Evolutionary conservation across 2,797 vertebrate genomes (phyloP).

Genomic region (Eurystomus glaucurus): DNA sequence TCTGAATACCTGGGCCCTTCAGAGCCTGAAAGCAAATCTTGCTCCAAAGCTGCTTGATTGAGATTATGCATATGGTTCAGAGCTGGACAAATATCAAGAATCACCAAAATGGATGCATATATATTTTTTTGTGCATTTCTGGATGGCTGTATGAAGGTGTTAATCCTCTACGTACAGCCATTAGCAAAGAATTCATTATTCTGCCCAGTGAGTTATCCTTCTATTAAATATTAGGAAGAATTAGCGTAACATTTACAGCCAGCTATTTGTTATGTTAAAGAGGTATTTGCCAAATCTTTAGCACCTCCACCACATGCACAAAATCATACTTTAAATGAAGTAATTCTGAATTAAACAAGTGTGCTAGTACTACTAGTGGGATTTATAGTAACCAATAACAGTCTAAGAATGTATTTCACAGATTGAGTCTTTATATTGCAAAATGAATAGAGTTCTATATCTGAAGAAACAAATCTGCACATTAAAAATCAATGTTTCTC

Average conservation of each 20-base stretch:
- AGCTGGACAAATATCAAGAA: not conserved
- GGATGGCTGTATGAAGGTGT: slow-evolving; percentile 27
- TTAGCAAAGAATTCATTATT: slow-evolving; percentile 70
- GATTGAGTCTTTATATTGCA: slow-evolving; percentile 79
- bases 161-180: slow-evolving; percentile 3
- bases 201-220: slow-evolving; percentile 68
- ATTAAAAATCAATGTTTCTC: slow-evolving; percentile 82
- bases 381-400: slow-evolving; percentile 74
- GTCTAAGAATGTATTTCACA: slow-evolving; percentile 71
- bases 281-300: slow-evolving; percentile 73
- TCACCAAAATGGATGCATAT: not conserved
- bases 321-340: slow-evolving; percentile 74
- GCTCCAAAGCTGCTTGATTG: not conserved
- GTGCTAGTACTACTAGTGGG: slow-evolving; percentile 47
- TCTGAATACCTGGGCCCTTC: not conserved
- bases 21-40: not conserved
- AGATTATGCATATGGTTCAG: not conserved
- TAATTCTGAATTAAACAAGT: slow-evolving; percentile 79
- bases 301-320: slow-evolving; percentile 54
- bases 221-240: slow-evolving; percentile 66
- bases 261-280: slow-evolving; percentile 71
- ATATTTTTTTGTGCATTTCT: not conserved
- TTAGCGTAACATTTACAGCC: slow-evolving; percentile 73
- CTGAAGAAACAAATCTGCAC: slow-evolving; percentile 81
- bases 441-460: slow-evolving; percentile 82